Evolutionary conservation across 2,797 vertebrate genomes (phyloP).

Genomic region (Diplodus sargus): DNA sequence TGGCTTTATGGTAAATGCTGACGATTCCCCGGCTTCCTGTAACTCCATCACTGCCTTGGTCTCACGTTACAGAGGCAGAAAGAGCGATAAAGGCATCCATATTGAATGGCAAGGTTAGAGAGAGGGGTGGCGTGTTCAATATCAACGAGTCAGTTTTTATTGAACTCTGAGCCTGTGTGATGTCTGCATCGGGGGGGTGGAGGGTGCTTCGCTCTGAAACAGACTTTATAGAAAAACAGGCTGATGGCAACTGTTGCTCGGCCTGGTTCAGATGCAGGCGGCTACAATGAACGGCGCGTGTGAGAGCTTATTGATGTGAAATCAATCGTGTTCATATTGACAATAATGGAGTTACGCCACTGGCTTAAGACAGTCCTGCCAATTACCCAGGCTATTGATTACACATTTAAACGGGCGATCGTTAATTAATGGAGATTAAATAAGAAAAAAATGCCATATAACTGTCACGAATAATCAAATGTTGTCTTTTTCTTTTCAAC

Average conservation of each 20-base stretch:
- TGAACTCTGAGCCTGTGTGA: slow-evolving; percentile 50
- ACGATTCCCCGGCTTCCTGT: slow-evolving; percentile 59
- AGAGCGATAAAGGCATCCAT: slow-evolving; percentile 59
- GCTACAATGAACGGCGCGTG: not conserved
- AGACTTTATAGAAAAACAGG: not conserved
- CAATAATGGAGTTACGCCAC: slow-evolving; percentile 4
- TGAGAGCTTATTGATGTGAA: slow-evolving; percentile 17
- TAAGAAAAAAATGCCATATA: slow-evolving; percentile 7
- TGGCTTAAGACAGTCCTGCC: slow-evolving; percentile 3
- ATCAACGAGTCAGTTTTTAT: slow-evolving; percentile 75
- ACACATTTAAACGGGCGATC: not conserved
- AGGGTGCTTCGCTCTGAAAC: slow-evolving; percentile 15
- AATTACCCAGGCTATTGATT: slow-evolving; percentile 11
- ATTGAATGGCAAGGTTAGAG: slow-evolving; percentile 75
- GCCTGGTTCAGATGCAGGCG: not conserved
- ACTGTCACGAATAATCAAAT: not conserved
- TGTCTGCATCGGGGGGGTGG: slow-evolving; percentile 23
- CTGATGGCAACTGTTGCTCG: slow-evolving; percentile 4
- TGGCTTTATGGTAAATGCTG: slow-evolving; percentile 30
- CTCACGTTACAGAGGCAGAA: slow-evolving; percentile 61
- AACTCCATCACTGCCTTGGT: slow-evolving; percentile 45
- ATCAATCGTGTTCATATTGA: slow-evolving; percentile 22
- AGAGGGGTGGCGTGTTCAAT: slow-evolving; percentile 63
- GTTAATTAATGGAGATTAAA: slow-evolving; percentile 13
- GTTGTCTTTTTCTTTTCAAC: no score